Percentiles rank a stretch among this genome's conserved stretches.
phyloP scores from a whole-genome alignment of 2,113 vertebrate genomes.

The Delphinapterus leucas region DNA sequence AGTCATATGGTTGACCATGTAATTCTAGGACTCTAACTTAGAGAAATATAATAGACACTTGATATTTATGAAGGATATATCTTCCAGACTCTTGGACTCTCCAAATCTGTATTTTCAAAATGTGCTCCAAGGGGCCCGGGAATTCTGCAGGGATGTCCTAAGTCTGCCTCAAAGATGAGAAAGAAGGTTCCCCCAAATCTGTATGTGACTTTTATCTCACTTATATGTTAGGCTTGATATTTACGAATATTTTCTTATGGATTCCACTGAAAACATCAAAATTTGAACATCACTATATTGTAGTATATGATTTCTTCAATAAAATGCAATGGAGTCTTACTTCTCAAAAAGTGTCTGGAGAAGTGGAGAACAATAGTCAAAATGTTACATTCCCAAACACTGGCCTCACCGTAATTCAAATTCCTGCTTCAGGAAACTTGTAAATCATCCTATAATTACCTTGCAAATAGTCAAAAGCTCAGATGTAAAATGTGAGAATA shows the following conservation, averaged over 20 bases:
- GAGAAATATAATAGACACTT: background rate
- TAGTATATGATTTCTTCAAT: background rate
- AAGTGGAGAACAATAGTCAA: background rate
- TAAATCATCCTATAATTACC: conserved; percentile 18
- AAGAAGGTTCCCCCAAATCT: background rate
- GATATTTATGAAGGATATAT: background rate
- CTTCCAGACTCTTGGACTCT: background rate
- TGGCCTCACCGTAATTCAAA: background rate
- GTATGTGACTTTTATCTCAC: background rate
- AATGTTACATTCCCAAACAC: background rate
- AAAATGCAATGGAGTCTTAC: background rate
- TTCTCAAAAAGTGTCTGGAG: background rate
- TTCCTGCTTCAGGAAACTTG: background rate
- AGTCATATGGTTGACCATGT: background rate
- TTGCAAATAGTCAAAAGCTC: background rate
- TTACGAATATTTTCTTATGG: background rate
- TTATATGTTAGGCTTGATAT: background rate
- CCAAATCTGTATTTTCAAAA: background rate
- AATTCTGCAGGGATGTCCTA: background rate
- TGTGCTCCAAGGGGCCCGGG: background rate
- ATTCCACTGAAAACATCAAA: background rate
- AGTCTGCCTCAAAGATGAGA: background rate
- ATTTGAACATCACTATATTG: background rate
- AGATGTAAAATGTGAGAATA: background rate
- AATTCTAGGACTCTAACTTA: background rate